Conservation (phyloP, 1,140 invertebrate species). For the Homarus americanus region DNA sequence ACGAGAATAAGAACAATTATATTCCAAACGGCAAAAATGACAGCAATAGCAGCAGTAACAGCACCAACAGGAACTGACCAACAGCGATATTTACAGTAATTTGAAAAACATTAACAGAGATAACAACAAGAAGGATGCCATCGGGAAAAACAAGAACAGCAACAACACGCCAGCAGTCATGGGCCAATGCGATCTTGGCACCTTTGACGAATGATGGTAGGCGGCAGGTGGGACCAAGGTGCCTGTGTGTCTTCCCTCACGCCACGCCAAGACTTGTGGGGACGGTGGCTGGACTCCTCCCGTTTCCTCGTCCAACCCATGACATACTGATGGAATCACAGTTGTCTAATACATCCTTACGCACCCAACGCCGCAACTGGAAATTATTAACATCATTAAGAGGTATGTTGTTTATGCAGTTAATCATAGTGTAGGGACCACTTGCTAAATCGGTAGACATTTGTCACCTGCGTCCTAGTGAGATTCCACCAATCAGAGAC, state of each 20-base stretch:
- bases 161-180: slow-evolving; percentile 1
- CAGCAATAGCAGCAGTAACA: not conserved
- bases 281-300: no score
- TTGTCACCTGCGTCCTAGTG: slow-evolving; percentile 12
- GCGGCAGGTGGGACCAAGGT: not conserved
- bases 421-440: slow-evolving; percentile 41
- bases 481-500: slow-evolving; percentile 41
- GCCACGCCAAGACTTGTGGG: slow-evolving; percentile 17
- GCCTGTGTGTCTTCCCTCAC: slow-evolving; percentile 27
- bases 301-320: not conserved
- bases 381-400: slow-evolving; percentile 27
- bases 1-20: not conserved
- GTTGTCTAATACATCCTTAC: not conserved
- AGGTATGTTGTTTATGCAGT: slow-evolving; percentile 51
- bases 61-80: not conserved
- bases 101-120: not conserved
- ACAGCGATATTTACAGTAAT: no score
- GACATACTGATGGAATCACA: not conserved
- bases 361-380: not conserved
- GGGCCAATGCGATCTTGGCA: slow-evolving; percentile 1
- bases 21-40: not conserved
- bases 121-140: not conserved
- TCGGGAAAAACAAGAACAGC: not conserved
- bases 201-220: slow-evolving; percentile 21
- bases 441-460: slow-evolving; percentile 35